Conservation (phyloP, 2,113 vertebrate species). For the Tachysurus fulvidraco region DNA sequence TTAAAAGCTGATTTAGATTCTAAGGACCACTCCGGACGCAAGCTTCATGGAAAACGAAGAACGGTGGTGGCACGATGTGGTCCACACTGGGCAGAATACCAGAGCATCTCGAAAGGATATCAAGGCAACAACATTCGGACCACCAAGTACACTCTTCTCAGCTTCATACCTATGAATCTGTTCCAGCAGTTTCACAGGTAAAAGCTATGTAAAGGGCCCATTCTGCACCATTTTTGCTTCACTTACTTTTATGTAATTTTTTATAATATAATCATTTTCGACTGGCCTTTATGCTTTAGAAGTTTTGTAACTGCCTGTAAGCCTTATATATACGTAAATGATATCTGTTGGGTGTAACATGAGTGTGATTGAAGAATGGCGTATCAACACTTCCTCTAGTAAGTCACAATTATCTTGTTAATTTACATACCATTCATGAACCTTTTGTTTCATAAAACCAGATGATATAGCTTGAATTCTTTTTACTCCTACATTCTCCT, state of each 20-base stretch:
- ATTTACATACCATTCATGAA: not conserved
- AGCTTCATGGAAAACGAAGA: slow-evolving; percentile 71
- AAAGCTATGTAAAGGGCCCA: not conserved
- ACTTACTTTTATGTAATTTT: no score
- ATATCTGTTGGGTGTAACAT: not conserved
- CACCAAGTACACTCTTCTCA: slow-evolving; percentile 88
- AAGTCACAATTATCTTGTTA: not conserved
- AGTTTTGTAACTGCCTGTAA: not conserved
- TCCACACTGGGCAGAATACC: slow-evolving; percentile 78
- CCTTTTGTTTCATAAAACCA: not conserved
- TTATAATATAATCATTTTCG: not conserved
- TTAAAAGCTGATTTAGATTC: slow-evolving; percentile 52
- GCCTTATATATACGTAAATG: not conserved
- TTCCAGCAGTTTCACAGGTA: slow-evolving; percentile 98
- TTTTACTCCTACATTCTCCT: not conserved
- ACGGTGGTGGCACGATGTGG: slow-evolving; percentile 77
- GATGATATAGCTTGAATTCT: not conserved
- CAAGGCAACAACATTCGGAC: slow-evolving; percentile 87
- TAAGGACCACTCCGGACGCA: slow-evolving; percentile 52
- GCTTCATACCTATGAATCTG: slow-evolving; percentile 92
- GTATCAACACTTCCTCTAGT: not conserved
- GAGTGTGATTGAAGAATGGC: not conserved
- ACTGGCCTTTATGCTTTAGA: not conserved
- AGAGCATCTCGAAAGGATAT: slow-evolving; percentile 76
- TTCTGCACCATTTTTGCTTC: not conserved